Percentiles rank a stretch among this genome's conserved stretches.
Conservation (phyloP, 2,888 invertebrate species). For the Arge pagana region DNA sequence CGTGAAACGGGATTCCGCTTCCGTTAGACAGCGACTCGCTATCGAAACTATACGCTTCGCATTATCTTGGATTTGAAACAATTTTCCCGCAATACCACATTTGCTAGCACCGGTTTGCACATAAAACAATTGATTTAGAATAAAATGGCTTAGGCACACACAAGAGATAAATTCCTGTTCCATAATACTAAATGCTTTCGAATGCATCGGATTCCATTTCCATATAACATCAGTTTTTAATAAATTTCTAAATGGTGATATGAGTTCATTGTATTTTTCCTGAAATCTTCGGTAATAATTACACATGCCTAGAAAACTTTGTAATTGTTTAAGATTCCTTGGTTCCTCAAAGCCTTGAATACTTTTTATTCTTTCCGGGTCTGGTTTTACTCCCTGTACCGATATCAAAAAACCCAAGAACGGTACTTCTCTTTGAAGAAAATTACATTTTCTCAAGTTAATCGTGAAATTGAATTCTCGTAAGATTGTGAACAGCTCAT, state of each 20-base stretch:
- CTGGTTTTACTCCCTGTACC: conserved; percentile 37
- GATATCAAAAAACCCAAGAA: conserved; percentile 40
- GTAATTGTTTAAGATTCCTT: conserved; percentile 29
- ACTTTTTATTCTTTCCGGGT: conserved; percentile 31
- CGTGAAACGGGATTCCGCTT: conserved; percentile 46
- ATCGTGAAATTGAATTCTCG: conserved; percentile 35
- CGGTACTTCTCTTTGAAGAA: conserved; percentile 34
- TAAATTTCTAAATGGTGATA: too few relatives aligned
- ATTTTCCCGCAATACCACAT: conserved; percentile 37
- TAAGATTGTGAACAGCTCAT: conserved; percentile 30
- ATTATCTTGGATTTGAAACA: too few relatives aligned
- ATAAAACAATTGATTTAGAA: too few relatives aligned
- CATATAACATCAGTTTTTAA: too few relatives aligned
- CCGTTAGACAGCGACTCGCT: conserved; percentile 44
- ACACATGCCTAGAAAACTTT: conserved; percentile 42
- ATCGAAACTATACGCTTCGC: too few relatives aligned
- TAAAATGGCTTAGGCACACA: too few relatives aligned
- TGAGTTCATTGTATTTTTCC: too few relatives aligned
- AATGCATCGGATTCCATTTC: too few relatives aligned
- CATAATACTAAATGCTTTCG: too few relatives aligned
- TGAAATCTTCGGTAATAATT: conserved; percentile 48
- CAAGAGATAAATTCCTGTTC: too few relatives aligned
- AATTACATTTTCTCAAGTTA: conserved; percentile 43
- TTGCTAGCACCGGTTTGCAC: conserved; percentile 52
- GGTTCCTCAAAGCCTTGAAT: conserved; percentile 33